Conservation (phyloP, 2,888 invertebrate species). For the Scaptomyza parva region DNA sequence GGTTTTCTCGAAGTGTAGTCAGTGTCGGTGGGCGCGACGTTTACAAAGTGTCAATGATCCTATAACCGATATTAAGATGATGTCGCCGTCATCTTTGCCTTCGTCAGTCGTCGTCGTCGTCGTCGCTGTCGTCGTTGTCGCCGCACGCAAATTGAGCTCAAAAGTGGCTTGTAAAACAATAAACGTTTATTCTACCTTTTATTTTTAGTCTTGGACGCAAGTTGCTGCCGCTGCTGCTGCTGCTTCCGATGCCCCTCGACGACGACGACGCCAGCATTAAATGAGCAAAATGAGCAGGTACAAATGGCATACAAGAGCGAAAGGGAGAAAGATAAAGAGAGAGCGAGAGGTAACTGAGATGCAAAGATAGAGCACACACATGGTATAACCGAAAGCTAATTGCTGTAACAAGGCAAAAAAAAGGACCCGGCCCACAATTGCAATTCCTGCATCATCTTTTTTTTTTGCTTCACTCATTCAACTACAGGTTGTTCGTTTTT, state of each 20-base stretch:
- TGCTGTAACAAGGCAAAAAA: conserved; percentile 50
- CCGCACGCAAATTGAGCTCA: conserved; percentile 70
- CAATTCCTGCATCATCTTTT: conserved; percentile 12
- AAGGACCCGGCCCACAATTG: conserved; percentile 45
- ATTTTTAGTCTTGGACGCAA: conserved; percentile 7
- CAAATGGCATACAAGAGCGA: not conserved
- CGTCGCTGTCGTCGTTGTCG: conserved; percentile 18
- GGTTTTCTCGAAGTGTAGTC: not conserved
- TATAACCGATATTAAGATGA: conserved; percentile 76
- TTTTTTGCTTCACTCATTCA: no score
- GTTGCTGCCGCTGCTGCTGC: no score
- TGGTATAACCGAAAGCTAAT: conserved; percentile 64
- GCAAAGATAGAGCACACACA: conserved; percentile 72
- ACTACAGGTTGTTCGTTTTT: no score
- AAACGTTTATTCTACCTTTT: conserved; percentile 56
- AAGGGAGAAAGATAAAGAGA: not conserved
- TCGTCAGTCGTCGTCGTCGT: conserved; percentile 9
- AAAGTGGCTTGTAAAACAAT: conserved; percentile 76
- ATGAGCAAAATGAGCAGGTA: conserved; percentile 52
- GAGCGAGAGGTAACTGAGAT: conserved; percentile 41
- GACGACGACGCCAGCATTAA: conserved; percentile 43
- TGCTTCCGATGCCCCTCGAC: conserved; percentile 14
- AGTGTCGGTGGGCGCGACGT: conserved; percentile 45
- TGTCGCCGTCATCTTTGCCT: conserved; percentile 31
- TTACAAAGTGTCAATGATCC: conserved; percentile 78